Base-by-base conservation (phyloP, 2,113 vertebrate species). In the Pogona vitticeps region DNA sequence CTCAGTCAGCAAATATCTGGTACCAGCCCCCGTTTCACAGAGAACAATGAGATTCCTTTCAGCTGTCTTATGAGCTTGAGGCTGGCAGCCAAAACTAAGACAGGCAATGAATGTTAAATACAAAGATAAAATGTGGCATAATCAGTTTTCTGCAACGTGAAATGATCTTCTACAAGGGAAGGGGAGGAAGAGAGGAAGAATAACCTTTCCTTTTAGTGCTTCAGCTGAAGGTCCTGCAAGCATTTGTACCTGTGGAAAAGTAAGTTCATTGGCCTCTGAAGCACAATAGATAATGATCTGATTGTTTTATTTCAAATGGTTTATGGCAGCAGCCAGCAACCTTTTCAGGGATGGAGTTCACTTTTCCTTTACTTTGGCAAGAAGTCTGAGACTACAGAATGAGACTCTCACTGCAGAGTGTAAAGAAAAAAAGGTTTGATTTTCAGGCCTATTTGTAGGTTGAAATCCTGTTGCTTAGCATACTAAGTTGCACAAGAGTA, bases 391-490 rank as follows among this genome's bases (percentile, higher is more conserved):
- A 77, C 91, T 84, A 13, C 42, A 79, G n/a, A 83, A 80, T 10
- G 14, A 86, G 13, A 52, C 86, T 89, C 93, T 90, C 65, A 86
- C 77, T 91, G 77, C 7, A 79, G 20, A 3, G 2, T 12, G 94
- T 70, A 91, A 88, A 89, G 7, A 33, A 1, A 23, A 20, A n/a
- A 36, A n/a, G 20, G 46, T 75, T 70, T 7, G 56, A 72, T 73
- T 58, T 81, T 89, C 33, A 71, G 79, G 81, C 87, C 38, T 90
- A n/a, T 42, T 87, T 90, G 5, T 90, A 83, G 10, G 46, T 52
- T 52, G 46, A 52, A 52, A 52, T 52, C 46, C 46, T 52, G 46
- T 52, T 52, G 46, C 46, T 52, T 52, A 52, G 10, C 46, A 72
- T 46, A 52, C 46, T 52, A 52, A 52, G 46, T 52, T 52, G 46